Base-by-base conservation (phyloP, 2,888 invertebrate genomes). In the Sarcophaga carnaria region DNA sequence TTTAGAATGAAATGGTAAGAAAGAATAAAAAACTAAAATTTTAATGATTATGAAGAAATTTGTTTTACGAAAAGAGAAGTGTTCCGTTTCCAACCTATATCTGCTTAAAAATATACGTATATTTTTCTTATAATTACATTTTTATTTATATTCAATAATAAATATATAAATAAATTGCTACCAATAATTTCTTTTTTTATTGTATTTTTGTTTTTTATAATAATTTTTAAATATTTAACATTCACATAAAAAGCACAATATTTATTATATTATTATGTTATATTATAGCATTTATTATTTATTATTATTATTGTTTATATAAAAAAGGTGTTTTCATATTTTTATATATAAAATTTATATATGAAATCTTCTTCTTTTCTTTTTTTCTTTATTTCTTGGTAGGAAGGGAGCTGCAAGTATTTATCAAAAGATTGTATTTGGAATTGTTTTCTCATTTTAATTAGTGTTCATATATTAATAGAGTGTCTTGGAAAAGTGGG, bases 261-360 rank as follows among this genome's bases (percentile, higher is more conserved):
- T 86, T 62, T 86, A 75, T 14, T 76, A 60, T 70, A 25, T 59
- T 45, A 10, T 47, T 70, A 71, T 62, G 76, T 8, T 37, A 37
- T 89, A 88, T 77, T 80, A 82, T 88, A 88, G 89, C 88, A 89
- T 88, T 87, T 89, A 88, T 88, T 89, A 89, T 89, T 78, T 80
- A 89, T 89, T 89, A 85, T 91, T 81, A 78, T 78, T 84, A 59
- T 80, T 78, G 71, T 83, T 67, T 86, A 81, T 83, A 80, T 76
- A 82, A 76, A 82, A 71, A 80, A 37, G 2, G 75, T 60, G 60
- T 64, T 77, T 49, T 62, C 59, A 27, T 20, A 72, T 77, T 66
- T 6, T 71, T 37, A 37, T 27, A 27, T 27, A 27, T 37, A 37
- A 37, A 37, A 37, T 6, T 37, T 37, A 37, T 27, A 27, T 27